phyloP scores from a whole-genome alignment of 1,140 invertebrate genomes.

The Plutomurus gul region DNA sequence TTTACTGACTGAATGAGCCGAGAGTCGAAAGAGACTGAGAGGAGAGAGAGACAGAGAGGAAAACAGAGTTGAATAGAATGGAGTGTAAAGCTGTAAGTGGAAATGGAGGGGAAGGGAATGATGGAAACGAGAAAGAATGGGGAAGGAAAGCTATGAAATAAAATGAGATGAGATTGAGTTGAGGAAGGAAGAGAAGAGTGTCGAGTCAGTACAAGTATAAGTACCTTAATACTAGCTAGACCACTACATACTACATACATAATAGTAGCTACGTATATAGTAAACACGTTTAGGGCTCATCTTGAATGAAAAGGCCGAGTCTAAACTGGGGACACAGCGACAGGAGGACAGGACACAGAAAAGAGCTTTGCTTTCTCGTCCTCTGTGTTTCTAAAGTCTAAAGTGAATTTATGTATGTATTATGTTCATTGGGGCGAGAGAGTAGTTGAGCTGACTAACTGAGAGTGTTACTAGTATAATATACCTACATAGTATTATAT shows the following conservation, averaged over 20 bases:
- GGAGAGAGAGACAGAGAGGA: not conserved
- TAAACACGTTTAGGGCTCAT: not conserved
- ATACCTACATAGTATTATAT: not conserved
- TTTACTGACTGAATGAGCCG: no score
- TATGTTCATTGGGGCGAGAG: conserved; percentile 4
- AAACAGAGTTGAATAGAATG: not conserved
- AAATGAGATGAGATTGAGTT: conserved; percentile 19
- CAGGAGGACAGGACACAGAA: not conserved
- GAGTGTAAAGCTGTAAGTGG: conserved; percentile 29
- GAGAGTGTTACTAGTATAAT: not conserved
- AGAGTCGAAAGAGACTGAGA: no score
- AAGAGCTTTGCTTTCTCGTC: not conserved
- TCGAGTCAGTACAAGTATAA: not conserved
- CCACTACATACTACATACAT: no score
- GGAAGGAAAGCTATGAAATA: conserved; percentile 29
- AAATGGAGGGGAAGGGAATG: conserved; percentile 27
- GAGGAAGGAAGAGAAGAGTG: conserved; percentile 9
- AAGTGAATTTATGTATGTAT: conserved; percentile 25
- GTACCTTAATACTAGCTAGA: not conserved
- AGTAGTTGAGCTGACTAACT: not conserved
- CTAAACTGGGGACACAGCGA: not conserved
- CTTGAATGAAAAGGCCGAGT: not conserved
- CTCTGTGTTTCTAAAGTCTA: not conserved
- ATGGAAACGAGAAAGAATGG: conserved; percentile 18
- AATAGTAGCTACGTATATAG: no score